Percentiles rank a stretch among this genome's conserved stretches.
These are phyloP conservation scores for Megalonaias nervosa DNA, from an alignment of 1,140 invertebrate species.

Conservation along the genomic window DNA sequence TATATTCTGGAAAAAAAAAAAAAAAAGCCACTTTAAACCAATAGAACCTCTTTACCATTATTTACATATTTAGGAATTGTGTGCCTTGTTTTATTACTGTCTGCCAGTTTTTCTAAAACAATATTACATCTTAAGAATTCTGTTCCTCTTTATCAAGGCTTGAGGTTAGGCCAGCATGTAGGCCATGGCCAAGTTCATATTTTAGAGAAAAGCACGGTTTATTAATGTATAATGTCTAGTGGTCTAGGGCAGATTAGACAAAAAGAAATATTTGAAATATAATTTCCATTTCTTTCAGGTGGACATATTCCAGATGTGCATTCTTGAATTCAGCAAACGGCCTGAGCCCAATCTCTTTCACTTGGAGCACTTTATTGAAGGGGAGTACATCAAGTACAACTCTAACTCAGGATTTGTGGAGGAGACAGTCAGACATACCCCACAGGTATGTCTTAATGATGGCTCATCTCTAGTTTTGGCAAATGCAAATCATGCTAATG, in stretches of 20 bases:
- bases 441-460: slow-evolving; percentile 70
- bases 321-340: slow-evolving; percentile 75
- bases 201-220: not conserved
- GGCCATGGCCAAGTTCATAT: not conserved
- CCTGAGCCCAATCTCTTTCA: slow-evolving; percentile 75
- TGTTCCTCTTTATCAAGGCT: too few species aligned
- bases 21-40: too few species aligned
- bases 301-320: slow-evolving; percentile 78
- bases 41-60: too few species aligned
- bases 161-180: too few species aligned
- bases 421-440: slow-evolving; percentile 73
- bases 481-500: not conserved
- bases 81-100: too few species aligned
- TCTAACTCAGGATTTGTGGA: slow-evolving; percentile 78
- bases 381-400: slow-evolving; percentile 78
- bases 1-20: too few species aligned
- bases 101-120: too few species aligned
- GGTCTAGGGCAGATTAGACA: not conserved
- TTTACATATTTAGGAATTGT: too few species aligned
- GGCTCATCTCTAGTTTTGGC: too few species aligned
- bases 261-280: not conserved
- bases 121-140: too few species aligned
- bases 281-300: slow-evolving; percentile 68
- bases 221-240: too few species aligned
- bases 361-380: slow-evolving; percentile 78